phyloP scores from a whole-genome alignment of 2,113 vertebrate species.

The Sminthopsis crassicaudata region DNA sequence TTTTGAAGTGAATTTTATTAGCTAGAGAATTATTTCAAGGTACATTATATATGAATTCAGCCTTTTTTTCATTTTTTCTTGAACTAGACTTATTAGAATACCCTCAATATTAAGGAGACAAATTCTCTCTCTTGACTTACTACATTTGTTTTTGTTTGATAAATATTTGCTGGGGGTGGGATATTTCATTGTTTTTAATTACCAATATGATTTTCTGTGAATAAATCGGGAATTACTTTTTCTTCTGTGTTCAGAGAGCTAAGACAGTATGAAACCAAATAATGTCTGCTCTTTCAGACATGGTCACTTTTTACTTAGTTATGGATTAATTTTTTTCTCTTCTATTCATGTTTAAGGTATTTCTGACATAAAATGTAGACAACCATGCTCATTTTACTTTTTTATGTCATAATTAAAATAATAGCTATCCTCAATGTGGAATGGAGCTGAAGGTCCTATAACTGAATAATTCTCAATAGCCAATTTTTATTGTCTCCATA shows the following conservation, averaged over 20 bases:
- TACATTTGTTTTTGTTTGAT: background rate
- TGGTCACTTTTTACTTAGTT: background rate
- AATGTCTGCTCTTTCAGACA: background rate
- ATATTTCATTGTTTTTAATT: background rate
- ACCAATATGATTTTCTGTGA: background rate
- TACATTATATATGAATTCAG: background rate
- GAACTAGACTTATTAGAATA: background rate
- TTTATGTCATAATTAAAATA: background rate
- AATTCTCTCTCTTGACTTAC: background rate
- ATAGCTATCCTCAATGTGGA: background rate
- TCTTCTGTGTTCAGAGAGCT: background rate
- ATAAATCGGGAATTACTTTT: background rate
- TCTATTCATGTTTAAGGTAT: background rate
- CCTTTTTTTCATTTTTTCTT: background rate
- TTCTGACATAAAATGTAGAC: background rate
- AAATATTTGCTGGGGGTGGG: background rate
- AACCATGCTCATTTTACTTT: background rate
- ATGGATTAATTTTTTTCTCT: background rate
- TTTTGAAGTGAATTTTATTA: background rate
- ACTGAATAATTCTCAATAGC: background rate
- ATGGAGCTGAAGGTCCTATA: background rate
- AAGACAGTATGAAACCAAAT: background rate
- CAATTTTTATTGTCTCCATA: background rate
- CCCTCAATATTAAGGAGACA: background rate
- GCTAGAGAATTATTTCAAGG: background rate